Conservation (phyloP, 2,113 vertebrate genomes). For the Phocoena sinus region DNA sequence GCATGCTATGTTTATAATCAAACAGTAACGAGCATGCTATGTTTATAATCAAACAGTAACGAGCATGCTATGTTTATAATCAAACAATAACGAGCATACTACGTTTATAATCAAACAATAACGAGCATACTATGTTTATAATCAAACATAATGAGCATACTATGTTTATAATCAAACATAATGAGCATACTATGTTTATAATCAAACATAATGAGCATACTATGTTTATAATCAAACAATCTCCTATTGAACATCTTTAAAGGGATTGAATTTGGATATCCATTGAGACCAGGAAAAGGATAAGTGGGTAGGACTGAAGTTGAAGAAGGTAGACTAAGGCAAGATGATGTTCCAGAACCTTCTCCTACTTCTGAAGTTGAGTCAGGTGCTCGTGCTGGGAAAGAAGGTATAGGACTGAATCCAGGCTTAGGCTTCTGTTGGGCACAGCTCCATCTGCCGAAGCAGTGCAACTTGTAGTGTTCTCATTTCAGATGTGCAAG, state of each 20-base stretch:
- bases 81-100: neutral
- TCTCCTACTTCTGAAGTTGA: neutral
- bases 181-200: too few species aligned
- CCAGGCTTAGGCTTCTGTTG: neutral
- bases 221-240: neutral
- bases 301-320: neutral
- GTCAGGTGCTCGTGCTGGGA: neutral
- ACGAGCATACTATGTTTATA: too few species aligned
- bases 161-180: too few species aligned
- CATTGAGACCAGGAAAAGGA: neutral
- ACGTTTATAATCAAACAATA: too few species aligned
- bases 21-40: too few species aligned
- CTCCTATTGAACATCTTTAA: neutral
- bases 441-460: neutral
- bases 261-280: neutral
- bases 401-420: neutral
- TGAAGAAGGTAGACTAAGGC: neutral
- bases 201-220: too few species aligned
- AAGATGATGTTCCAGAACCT: neutral
- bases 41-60: too few species aligned
- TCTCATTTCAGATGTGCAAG: slow-evolving; percentile 1
- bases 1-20: neutral
- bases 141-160: too few species aligned
- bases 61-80: neutral
- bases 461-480: neutral